These are phyloP conservation scores for Saturnia pavonia DNA, from an alignment of 2,888 invertebrate genomes.

Conservation along the genomic window DNA sequence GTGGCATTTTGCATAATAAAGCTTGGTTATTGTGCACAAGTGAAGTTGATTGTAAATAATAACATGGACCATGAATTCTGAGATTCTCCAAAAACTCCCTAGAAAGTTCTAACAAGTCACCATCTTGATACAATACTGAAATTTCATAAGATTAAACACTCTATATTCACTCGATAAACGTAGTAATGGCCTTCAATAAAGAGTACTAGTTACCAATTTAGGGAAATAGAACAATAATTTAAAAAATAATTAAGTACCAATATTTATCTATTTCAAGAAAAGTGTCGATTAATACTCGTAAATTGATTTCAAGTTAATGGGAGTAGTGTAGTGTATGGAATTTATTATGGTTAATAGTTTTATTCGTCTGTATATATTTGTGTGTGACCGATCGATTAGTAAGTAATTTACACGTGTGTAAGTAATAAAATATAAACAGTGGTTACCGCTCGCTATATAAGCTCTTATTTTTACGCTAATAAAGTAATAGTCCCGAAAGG, in stretches of 20 bases:
- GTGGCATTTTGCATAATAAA: no score
- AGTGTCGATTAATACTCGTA: neutral
- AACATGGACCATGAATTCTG: no score
- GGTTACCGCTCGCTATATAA: neutral
- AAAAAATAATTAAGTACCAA: neutral
- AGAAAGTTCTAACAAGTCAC: no score
- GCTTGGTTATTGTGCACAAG: no score
- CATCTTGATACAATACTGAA: no score
- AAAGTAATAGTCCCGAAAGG: neutral
- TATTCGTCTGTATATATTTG: neutral
- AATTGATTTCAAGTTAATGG: neutral
- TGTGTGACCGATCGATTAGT: neutral
- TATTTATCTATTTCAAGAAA: neutral
- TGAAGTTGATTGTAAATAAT: no score
- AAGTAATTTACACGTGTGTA: neutral
- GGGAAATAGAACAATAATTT: no score
- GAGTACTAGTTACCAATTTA: no score
- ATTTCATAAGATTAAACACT: no score
- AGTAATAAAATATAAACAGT: neutral
- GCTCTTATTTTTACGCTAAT: conserved; percentile 12
- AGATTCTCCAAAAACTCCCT: no score
- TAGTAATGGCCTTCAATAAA: no score
- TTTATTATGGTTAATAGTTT: neutral
- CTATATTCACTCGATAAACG: no score
- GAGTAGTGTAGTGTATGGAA: neutral